Evolutionary conservation across 1,140 invertebrate genomes (phyloP).

Genomic region (Bombus picipes): DNA sequence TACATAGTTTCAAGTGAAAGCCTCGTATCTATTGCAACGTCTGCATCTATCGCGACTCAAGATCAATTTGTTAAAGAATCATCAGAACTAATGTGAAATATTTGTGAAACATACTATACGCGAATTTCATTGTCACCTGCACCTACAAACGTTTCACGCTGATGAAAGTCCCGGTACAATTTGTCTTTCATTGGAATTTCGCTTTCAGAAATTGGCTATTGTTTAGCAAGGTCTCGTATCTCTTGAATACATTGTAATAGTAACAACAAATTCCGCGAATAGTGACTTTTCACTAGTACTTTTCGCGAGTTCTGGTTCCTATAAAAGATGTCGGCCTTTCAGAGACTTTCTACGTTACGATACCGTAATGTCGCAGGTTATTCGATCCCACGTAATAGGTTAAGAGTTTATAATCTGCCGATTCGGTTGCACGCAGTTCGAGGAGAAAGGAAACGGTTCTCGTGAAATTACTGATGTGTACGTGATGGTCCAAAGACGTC

Average conservation of each 20-base stretch:
- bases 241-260: no score
- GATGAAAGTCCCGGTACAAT: no score
- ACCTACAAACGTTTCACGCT: no score
- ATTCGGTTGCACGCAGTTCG: constrained; percentile 46
- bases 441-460: constrained; percentile 48
- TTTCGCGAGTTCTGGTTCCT: not conserved
- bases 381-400: constrained; percentile 73
- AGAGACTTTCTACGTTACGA: constrained; percentile 71
- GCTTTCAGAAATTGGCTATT: no score
- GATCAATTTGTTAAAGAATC: no score
- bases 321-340: constrained; percentile 46
- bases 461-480: constrained; percentile 13
- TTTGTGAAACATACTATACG: no score
- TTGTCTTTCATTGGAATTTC: no score
- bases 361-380: constrained; percentile 67
- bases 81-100: no score
- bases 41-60: not conserved
- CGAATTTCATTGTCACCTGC: no score
- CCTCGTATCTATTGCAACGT: not conserved
- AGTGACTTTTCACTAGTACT: constrained; percentile 1
- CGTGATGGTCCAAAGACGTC: constrained; percentile 6
- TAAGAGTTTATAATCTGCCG: constrained; percentile 70
- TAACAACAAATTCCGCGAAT: not conserved
- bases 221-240: no score
- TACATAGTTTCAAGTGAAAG: not conserved